Base-by-base conservation (phyloP, 2,888 invertebrate genomes). In the Dryobotodes eremita region DNA sequence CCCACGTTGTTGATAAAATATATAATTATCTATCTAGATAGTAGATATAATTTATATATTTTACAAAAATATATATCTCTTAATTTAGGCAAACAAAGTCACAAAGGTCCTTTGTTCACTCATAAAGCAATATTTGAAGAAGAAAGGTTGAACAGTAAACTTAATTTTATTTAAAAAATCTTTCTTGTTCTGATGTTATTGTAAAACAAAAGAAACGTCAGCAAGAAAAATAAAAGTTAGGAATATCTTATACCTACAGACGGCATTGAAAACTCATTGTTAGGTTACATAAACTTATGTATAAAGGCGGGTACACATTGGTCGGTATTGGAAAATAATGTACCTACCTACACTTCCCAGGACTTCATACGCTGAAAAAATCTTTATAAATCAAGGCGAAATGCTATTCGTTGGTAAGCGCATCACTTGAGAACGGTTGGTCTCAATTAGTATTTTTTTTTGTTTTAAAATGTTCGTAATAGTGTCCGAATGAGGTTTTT, bases 71-170 rank as follows among this genome's bases (percentile, higher is more conserved):
- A 31, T 11, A 31, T 31, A 42, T 42, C 42, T 42, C 42, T 4
- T 23, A 64, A 64, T 36, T 13, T 36, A 65, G 17, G n/a, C 42
- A 64, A 23, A 36, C 64, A 64, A 26, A 59, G 26, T 53, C 17
- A 53, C 20, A 20, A 26, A 46, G 42, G 17, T 31, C 36, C n/a
- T 46, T n/a, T 69, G 46, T 55, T 68, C 61, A 69, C 20, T 75
- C 36, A 15, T 55, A 57, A 75, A 57, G 42, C 17, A 66, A 66
- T 10, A 76, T 70, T 76, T 69, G 50, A 75, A 76, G 57, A 69
- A 64, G 31, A 74, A 68, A 62, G 48, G 55, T 53, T 36, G 10
- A 26, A 53, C 26, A 61, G 8, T 8, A 55, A 61, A 20, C 36
- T n/a, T 64, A 50, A 69, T 55, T 69, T 61, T 31, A 73, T 77